Base-by-base conservation (phyloP, 2,113 vertebrate species). In the Perca flavescens region DNA sequence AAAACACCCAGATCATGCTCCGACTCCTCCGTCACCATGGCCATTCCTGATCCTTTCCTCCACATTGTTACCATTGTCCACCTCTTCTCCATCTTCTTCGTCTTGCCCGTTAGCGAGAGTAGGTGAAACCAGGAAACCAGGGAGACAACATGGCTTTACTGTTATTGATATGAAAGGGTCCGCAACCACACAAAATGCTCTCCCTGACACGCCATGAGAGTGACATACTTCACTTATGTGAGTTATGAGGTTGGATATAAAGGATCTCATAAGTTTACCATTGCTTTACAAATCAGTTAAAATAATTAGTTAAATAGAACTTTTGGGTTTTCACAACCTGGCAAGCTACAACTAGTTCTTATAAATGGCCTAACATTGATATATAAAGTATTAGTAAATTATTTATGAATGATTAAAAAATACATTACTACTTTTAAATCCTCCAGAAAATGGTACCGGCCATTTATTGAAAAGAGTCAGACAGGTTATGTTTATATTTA, bases 181-280 rank as follows among this genome's bases (percentile, higher is more conserved):
- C 0, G 93, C 92, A 3, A 96, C 93, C 0, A 96, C 91, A 10
- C 95, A 89, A 71, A 95, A 96, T 2, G 95, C 95, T 82, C 93
- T 94, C 12, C 95, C 95, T 0, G 92, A 91, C 65, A 96, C 90
- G 3, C 90, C 92, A 8, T 96, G 94, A 54, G 92, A 94, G 54
- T 94, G 94, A 46, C 95, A 96, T 3, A 96, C 92, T 78, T 95
- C 95, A 10, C 28, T 28, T 28, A 28, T 28, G 28, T 1, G 34
- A 40, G 40, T 10, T 11, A 43, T 43, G 40, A 43, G 10, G 10
- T 43, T 43, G 2, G 10, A 43, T 11, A 43, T 43, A 43, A 11
- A 11, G 10, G 40, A 43, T 43, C 36, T 40, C 8, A 40, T 40
- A 10, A 43, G 1, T 43, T 43, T 43, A 43, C 9, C 40, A 11